These are phyloP conservation scores for Drosophila multiciliata DNA, from an alignment of 2,888 invertebrate genomes.

Conservation along the genomic window DNA sequence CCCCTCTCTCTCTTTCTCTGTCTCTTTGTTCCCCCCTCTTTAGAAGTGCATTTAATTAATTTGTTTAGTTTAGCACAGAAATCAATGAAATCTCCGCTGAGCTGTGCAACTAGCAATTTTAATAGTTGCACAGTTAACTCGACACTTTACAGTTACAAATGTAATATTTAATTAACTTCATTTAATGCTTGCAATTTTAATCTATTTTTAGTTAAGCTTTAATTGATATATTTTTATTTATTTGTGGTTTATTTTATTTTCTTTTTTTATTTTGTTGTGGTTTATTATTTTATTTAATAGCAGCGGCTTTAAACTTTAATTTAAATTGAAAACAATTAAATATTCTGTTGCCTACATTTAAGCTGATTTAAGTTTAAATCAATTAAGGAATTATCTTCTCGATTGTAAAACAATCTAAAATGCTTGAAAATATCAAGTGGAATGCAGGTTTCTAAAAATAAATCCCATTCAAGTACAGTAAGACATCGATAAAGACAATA, in stretches of 20 bases:
- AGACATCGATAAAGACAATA: background rate
- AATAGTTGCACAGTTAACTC: constrained; percentile 2
- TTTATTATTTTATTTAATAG: background rate
- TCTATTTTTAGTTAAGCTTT: background rate
- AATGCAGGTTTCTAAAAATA: background rate
- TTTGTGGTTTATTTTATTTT: too few species aligned
- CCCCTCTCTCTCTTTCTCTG: background rate
- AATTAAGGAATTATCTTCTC: background rate
- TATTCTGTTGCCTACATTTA: background rate
- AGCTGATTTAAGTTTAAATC: background rate
- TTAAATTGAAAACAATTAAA: background rate
- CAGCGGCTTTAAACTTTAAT: background rate
- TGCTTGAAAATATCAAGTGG: rapidly evolving
- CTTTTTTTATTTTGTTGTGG: background rate
- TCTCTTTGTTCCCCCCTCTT: too few species aligned
- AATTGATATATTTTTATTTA: background rate
- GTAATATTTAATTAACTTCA: background rate
- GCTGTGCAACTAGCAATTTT: background rate
- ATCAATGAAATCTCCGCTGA: constrained; percentile 47
- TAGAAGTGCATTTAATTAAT: constrained; percentile 69
- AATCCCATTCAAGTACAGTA: background rate
- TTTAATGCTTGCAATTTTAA: background rate
- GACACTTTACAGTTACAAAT: background rate
- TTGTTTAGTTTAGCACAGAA: constrained; percentile 54
- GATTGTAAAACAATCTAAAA: background rate